Percentiles rank a stretch among this genome's conserved stretches.
Conservation (phyloP, 1,140 invertebrate species). For the Cotesia typhae region DNA sequence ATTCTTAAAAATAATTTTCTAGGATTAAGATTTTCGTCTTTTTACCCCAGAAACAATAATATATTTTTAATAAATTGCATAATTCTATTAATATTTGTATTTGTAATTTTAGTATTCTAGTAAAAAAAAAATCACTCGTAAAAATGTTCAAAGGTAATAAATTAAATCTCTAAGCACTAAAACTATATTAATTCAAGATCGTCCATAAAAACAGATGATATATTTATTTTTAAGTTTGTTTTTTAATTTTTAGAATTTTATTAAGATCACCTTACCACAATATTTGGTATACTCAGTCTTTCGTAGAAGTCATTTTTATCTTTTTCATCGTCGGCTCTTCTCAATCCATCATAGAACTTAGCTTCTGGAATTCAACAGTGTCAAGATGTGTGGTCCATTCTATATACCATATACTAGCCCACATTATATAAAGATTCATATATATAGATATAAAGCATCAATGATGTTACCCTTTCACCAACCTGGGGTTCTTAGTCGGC, state of each 20-base stretch:
- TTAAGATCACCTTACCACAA: not conserved
- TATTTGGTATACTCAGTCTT: conserved; percentile 36
- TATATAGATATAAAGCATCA: not conserved
- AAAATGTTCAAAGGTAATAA: no score
- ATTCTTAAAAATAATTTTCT: no score
- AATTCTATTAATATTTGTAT: no score
- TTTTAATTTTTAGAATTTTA: not conserved
- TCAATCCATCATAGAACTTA: conserved; percentile 64
- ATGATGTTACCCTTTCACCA: conserved; percentile 5
- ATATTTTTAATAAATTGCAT: no score
- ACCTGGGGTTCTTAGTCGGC: not conserved
- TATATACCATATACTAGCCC: not conserved
- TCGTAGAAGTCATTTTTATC: conserved; percentile 48
- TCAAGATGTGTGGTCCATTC: conserved; percentile 59
- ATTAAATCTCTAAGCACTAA: no score
- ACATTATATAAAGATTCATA: no score
- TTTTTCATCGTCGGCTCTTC: conserved; percentile 45
- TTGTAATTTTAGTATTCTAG: no score
- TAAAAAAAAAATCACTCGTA: no score
- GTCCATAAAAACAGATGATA: no score
- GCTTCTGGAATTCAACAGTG: conserved; percentile 61
- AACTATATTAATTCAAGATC: no score
- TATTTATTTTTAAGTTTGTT: conserved; percentile 1
- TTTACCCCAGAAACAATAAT: no score
- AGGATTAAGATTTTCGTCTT: no score